A percentile compares a stretch with the other conserved stretches of the same genome.
These are phyloP conservation scores for Sebastes kiyomatsui DNA, from an alignment of 2,797 vertebrate species.

Conservation along the genomic window DNA sequence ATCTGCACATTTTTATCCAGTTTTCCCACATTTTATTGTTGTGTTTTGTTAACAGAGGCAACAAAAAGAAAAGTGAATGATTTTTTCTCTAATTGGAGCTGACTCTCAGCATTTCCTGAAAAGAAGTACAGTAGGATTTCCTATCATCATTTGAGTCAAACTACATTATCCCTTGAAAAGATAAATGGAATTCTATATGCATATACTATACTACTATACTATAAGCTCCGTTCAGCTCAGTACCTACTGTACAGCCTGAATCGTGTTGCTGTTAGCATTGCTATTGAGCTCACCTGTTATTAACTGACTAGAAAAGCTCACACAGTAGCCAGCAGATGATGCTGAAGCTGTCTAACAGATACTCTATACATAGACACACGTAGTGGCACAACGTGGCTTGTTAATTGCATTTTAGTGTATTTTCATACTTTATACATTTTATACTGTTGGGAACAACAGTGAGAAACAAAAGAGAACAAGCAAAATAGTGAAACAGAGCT, in stretches of 20 bases:
- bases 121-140: not conserved
- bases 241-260: not conserved
- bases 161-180: not conserved
- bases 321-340: conserved; percentile 11
- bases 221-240: not conserved
- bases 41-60: not conserved
- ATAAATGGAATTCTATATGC: no score
- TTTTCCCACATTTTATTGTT: not conserved
- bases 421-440: not conserved
- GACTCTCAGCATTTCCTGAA: not conserved
- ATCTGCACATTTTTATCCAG: no score
- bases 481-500: not conserved
- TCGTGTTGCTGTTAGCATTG: not conserved
- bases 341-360: not conserved
- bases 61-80: not conserved
- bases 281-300: not conserved
- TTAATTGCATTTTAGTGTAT: not conserved
- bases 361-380: not conserved
- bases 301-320: not conserved
- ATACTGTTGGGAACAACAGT: not conserved
- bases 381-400: not conserved
- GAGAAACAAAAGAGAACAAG: not conserved
- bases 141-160: no score
- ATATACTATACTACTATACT: not conserved
- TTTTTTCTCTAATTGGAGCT: not conserved